phyloP scores from a whole-genome alignment of 2,888 invertebrate genomes.

The Linnaemya vulpina region DNA sequence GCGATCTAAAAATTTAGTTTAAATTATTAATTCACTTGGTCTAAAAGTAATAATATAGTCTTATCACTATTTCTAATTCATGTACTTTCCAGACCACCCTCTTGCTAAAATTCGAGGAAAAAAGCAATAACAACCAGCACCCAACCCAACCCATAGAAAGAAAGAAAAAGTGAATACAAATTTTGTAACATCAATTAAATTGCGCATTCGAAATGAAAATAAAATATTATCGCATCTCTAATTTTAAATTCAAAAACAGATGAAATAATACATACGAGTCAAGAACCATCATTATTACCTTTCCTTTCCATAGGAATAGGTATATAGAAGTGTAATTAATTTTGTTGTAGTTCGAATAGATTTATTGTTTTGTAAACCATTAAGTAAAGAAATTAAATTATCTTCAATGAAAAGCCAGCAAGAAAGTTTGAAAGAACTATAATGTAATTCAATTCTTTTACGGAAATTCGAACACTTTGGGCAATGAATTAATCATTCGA shows the following conservation, averaged over 20 bases:
- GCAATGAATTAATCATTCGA: too few relatives aligned
- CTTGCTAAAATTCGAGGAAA: background rate
- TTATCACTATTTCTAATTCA: background rate
- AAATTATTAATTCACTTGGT: too few relatives aligned
- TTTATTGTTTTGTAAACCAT: background rate
- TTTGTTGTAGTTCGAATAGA: background rate
- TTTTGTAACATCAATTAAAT: conserved; percentile 53
- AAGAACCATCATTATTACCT: background rate
- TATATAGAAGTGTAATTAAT: background rate
- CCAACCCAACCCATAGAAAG: background rate
- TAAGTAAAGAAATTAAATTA: too few relatives aligned
- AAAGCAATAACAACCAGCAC: background rate
- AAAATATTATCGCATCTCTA: conserved; percentile 52
- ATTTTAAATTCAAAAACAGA: conserved; percentile 31
- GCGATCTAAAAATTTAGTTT: background rate
- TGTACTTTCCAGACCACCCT: background rate
- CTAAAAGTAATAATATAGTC: too few relatives aligned
- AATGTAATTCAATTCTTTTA: too few relatives aligned
- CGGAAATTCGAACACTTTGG: too few relatives aligned
- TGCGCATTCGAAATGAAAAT: conserved; percentile 57
- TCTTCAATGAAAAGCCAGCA: too few relatives aligned
- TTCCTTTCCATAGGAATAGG: background rate
- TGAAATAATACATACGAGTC: background rate
- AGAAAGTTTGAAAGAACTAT: too few relatives aligned
- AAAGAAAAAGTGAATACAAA: conserved; percentile 42